A percentile compares a stretch with the other conserved stretches of the same genome.
phyloP scores from a whole-genome alignment of 1,140 invertebrate species.

The Drosophila nigromelanica region DNA sequence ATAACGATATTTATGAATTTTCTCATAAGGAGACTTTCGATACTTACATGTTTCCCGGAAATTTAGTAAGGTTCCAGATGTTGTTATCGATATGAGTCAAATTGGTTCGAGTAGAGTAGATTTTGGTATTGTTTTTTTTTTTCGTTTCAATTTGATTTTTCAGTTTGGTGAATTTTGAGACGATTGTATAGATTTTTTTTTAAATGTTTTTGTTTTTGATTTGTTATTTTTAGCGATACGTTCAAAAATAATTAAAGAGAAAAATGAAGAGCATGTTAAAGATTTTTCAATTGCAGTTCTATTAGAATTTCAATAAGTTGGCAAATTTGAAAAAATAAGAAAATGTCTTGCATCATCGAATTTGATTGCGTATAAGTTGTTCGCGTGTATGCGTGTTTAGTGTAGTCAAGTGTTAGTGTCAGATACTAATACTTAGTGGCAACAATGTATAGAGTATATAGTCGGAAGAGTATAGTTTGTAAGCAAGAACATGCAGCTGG shows the following conservation, averaged over 20 bases:
- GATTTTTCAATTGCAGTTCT: constrained; percentile 73
- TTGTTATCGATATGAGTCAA: constrained; percentile 69
- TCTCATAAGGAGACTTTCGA: constrained; percentile 42
- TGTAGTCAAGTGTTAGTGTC: constrained; percentile 26
- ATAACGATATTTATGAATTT: constrained; percentile 76
- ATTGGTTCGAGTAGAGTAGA: constrained; percentile 67
- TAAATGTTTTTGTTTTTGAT: constrained; percentile 34
- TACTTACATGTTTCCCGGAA: constrained; percentile 68
- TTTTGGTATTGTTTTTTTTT: constrained; percentile 51
- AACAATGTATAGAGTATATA: constrained; percentile 42
- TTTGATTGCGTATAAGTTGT: constrained; percentile 47
- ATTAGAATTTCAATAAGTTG: constrained; percentile 66
- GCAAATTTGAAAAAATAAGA: constrained; percentile 63
- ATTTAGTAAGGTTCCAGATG: constrained; percentile 56
- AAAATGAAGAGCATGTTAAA: constrained; percentile 81
- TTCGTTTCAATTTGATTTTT: constrained; percentile 56
- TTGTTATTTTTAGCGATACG: constrained; percentile 73
- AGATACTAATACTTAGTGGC: constrained; percentile 49
- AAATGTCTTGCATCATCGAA: constrained; percentile 54
- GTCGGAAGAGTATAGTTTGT: constrained; percentile 57
- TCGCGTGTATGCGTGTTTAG: constrained; percentile 27
- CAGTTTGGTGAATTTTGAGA: constrained; percentile 49
- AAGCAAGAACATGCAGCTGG: constrained; percentile 71
- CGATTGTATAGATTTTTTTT: constrained; percentile 45
- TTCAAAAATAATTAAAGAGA: constrained; percentile 81